Base-by-base conservation (phyloP, 2,113 vertebrate genomes). In the Gymnarchus niloticus region DNA sequence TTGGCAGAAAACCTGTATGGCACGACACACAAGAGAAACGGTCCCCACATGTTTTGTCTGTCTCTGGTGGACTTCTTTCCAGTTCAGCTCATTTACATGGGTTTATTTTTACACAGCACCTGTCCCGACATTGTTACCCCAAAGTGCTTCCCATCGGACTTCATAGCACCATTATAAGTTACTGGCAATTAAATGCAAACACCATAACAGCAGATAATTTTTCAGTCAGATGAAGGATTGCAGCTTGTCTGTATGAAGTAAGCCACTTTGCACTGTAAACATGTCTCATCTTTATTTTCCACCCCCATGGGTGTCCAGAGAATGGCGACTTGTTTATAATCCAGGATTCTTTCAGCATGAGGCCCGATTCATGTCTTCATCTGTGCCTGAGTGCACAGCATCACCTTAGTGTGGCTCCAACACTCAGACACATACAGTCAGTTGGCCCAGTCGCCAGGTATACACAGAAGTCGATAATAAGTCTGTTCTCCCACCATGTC, bases 61-160 rank as follows among this genome's bases (percentile, higher is more conserved):
- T 46, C 77, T 25, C 65, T 17, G 1, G 1, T 37, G 65, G 65
- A 33, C 33, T 73, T 73, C 14, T 41, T 73, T 73, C 41, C 65
- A 73, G 65, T 73, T 73, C 65, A 41, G 33, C 65, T 73, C 65
- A 73, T 73, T 41, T 73, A 73, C 65, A 73, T 73, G 41, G 65
- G 33, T 73, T 73, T 73, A 73, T 73, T 73, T 73, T 73, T 73
- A 73, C 65, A 73, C 65, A 41, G 17, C 41, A 33, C 65, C 65
- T 33, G 41, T 69, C 61, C 61, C 61, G 17, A 73, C 65, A 28
- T 73, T 28, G 65, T 17, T 73, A 33, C 65, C 37, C 65, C 65
- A 73, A 6, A 19, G 33, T 7, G 33, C 33, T 73, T 73, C 65
- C 65, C 65, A 41, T 17, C 33, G 65, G 65, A 73, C 33, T 73